Percentiles rank a stretch among this genome's conserved stretches.
phyloP scores from a whole-genome alignment of 1,140 invertebrate species.

The Nymphalis io region DNA sequence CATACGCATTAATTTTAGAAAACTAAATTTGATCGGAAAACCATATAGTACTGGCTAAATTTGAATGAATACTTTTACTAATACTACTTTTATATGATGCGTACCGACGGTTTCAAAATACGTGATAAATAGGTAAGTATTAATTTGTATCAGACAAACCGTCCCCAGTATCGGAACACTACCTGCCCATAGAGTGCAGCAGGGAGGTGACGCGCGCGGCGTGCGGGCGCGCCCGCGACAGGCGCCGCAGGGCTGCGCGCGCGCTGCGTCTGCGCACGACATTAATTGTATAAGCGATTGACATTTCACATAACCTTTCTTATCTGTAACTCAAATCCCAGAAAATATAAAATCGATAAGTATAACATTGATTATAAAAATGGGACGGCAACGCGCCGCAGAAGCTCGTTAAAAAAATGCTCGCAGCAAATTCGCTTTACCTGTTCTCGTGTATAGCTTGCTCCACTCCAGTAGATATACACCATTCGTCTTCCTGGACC shows the following conservation, averaged over 20 bases:
- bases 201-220: constrained; percentile 48
- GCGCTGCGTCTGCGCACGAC: constrained; percentile 25
- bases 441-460: constrained; percentile 56
- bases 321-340: no score
- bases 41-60: no score
- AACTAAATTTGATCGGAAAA: no score
- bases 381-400: no score
- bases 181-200: constrained; percentile 49
- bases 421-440: constrained; percentile 29
- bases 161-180: not conserved
- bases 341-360: no score
- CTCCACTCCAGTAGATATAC: constrained; percentile 49
- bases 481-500: constrained; percentile 57
- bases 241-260: constrained; percentile 27
- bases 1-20: no score
- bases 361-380: no score
- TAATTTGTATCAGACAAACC: not conserved
- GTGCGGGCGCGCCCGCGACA: constrained; percentile 45
- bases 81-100: no score
- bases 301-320: no score
- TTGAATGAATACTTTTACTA: no score
- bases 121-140: not conserved
- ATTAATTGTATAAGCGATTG: not conserved
- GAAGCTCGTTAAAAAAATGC: not conserved
- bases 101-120: no score